A percentile compares a stretch with the other conserved stretches of the same genome.
Conservation (phyloP, 2,888 invertebrate genomes). For the Ormyrus pomaceus region DNA sequence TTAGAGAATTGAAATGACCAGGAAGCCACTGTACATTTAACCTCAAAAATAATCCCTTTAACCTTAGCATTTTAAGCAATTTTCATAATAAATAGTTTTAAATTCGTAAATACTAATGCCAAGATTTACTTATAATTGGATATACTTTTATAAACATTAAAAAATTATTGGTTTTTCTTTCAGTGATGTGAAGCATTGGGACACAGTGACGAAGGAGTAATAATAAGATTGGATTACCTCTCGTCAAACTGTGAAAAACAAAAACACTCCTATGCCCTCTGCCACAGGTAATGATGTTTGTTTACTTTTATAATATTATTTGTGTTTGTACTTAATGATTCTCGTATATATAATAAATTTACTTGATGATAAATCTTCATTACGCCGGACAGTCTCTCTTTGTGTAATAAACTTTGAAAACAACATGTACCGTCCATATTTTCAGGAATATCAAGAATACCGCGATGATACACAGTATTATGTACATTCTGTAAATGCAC, state of each 20-base stretch:
- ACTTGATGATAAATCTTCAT: neutral
- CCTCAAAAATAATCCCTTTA: conserved; percentile 37
- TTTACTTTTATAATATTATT: conserved; percentile 14
- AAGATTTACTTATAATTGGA: neutral
- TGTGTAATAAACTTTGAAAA: conserved; percentile 42
- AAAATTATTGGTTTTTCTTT: conserved; percentile 48
- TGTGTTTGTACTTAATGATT: neutral
- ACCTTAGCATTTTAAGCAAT: neutral
- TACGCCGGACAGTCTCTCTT: conserved; percentile 1
- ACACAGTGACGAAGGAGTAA: conserved; percentile 61
- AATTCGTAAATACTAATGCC: neutral
- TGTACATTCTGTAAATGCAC: conserved; percentile 38
- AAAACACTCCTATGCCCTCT: conserved; percentile 70
- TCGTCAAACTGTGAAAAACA: conserved; percentile 58
- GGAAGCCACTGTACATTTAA: conserved; percentile 39
- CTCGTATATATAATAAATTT: conserved; percentile 9
- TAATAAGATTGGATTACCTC: conserved; percentile 57
- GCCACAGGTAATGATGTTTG: conserved; percentile 66
- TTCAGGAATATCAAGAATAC: conserved; percentile 60
- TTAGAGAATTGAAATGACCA: conserved; percentile 6
- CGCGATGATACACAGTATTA: conserved; percentile 32
- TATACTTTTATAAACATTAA: neutral
- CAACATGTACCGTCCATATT: conserved; percentile 59
- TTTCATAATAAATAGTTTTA: neutral
- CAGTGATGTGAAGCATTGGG: conserved; percentile 67